Evolutionary conservation across 2,113 vertebrate genomes (phyloP).

Genomic region (Camelus bactrianus): DNA sequence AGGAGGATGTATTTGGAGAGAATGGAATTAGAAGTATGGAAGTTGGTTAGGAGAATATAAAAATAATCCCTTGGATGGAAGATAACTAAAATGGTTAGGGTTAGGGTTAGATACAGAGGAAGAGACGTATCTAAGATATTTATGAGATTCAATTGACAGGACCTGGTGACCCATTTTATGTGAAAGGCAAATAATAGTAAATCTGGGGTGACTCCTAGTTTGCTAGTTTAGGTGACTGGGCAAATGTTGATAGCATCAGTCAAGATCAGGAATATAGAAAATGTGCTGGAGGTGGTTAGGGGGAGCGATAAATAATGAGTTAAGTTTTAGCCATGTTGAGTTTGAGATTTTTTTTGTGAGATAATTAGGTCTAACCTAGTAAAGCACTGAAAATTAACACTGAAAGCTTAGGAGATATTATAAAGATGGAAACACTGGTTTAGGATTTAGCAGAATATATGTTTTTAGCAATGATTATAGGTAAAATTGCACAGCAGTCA

Average conservation of each 20-base stretch:
- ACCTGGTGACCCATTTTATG: background rate
- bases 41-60: background rate
- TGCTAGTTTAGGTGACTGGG: background rate
- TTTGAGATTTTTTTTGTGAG: background rate
- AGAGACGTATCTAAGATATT: background rate
- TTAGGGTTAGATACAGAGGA: background rate
- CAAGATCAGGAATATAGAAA: constrained; percentile 1
- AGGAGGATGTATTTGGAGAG: background rate
- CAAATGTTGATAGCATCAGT: background rate
- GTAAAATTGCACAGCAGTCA: background rate
- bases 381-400: constrained; percentile 13
- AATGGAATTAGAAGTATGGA: background rate
- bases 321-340: background rate
- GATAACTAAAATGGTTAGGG: background rate
- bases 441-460: constrained; percentile 2
- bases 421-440: background rate
- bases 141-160: constrained; percentile 12
- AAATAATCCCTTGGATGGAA: background rate
- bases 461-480: constrained; percentile 20
- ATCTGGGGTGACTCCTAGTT: background rate
- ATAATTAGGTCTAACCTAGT: background rate
- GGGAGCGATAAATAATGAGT: background rate
- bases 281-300: background rate
- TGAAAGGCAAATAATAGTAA: constrained; percentile 39
- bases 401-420: background rate